Percentiles rank a stretch among this genome's conserved stretches.
Conservation (phyloP, 2,797 vertebrate genomes). For the Neomorphus geoffroyi region DNA sequence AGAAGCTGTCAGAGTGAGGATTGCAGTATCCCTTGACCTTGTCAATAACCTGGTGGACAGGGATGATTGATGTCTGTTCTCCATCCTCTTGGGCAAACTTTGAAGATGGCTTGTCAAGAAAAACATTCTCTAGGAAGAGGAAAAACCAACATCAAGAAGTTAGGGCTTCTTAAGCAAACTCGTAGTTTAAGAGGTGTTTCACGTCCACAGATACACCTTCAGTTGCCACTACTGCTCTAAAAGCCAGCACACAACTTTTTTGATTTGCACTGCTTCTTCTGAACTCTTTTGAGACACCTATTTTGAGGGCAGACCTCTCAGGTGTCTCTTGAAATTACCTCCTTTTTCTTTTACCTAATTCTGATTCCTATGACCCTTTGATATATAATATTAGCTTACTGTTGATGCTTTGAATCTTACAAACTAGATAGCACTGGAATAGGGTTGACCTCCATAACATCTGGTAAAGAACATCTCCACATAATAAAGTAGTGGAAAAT, state of each 20-base stretch:
- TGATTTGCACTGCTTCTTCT: not conserved
- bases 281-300: not conserved
- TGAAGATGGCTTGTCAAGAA: conserved; percentile 79
- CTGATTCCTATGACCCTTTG: not conserved
- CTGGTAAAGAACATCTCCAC: not conserved
- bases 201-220: not conserved
- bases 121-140: conserved; percentile 83
- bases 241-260: not conserved
- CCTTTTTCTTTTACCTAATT: not conserved
- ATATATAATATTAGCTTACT: not conserved
- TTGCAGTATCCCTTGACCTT: conserved; percentile 94
- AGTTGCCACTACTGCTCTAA: not conserved
- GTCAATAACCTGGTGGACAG: conserved; percentile 93
- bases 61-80: conserved; percentile 90
- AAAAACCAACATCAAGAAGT: conserved; percentile 59
- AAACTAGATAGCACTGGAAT: not conserved
- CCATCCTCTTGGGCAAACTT: conserved; percentile 84
- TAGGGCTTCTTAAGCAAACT: conserved; percentile 9
- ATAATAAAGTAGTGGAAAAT: not conserved
- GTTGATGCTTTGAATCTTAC: not conserved
- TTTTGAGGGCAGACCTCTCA: not conserved
- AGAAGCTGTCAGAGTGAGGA: conserved; percentile 92
- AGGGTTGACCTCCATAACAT: not conserved
- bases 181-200: not conserved
- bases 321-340: not conserved